phyloP scores from a whole-genome alignment of 2,797 vertebrate species.

The Propithecus deckenii region DNA sequence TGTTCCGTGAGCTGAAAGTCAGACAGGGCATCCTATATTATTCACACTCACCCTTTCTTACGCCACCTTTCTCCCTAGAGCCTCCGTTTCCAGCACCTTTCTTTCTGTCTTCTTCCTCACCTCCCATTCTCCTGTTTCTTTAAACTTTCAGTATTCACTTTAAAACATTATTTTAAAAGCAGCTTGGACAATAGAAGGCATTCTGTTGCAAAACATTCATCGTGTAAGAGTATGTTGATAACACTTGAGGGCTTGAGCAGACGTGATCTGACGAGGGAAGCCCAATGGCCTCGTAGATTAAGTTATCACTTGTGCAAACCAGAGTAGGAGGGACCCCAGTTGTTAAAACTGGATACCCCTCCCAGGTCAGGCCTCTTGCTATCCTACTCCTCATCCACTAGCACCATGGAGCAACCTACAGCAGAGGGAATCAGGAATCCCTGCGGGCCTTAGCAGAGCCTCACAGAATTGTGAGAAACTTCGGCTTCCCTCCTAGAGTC shows the following conservation, averaged over 20 bases:
- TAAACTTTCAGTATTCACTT: background rate
- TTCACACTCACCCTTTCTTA: background rate
- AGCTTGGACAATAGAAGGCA: background rate
- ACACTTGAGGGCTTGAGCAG: background rate
- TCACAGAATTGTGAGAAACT: background rate
- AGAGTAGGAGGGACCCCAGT: background rate
- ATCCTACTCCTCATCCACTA: accelerated
- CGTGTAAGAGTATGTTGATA: background rate
- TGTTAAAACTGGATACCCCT: background rate
- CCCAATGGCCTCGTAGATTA: background rate
- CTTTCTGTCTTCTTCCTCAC: background rate
- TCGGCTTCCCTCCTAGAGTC: background rate
- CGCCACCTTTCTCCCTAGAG: background rate
- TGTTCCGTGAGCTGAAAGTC: background rate
- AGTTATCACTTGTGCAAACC: background rate
- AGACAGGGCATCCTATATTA: background rate
- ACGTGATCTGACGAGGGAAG: background rate
- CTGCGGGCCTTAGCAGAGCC: background rate
- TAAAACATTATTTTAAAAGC: background rate
- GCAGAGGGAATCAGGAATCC: background rate
- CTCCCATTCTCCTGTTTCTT: background rate
- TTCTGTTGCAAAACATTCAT: background rate
- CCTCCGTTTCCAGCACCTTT: background rate
- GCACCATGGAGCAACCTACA: background rate
- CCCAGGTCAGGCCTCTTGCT: background rate